Base-by-base conservation (phyloP, 2,888 invertebrate species). In the Sphaerophoria rueppellii region DNA sequence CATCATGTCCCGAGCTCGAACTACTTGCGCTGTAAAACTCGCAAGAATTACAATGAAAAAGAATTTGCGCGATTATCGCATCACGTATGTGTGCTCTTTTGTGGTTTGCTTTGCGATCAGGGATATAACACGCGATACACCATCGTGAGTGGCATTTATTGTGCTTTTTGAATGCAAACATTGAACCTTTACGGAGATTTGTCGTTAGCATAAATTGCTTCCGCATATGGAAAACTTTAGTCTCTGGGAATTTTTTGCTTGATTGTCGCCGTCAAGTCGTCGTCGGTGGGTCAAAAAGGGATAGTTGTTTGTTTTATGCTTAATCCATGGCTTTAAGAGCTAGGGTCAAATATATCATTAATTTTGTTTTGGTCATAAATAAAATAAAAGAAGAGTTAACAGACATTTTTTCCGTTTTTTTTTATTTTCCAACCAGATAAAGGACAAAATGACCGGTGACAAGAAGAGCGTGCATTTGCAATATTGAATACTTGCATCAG, bases 121-220 rank as follows among this genome's bases (percentile, higher is more conserved):
- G 77, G 77, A 78, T 82, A 61, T 34, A 2, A 24, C 24, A 24
- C 24, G 2, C 24, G 24, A 24, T 24, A 37, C 6, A 6, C 37
- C 69, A 72, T 60, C 24, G 60, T 82, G 77, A 67, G 58, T 72
- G 81, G 71, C 71, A 72, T 81, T 77, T 71, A 57, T 60, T 69
- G 72, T 40, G 67, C 34, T 60, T 55, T 40, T 11, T 9, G 65
- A 82, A 72, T 82, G 55, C 77, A 82, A 82, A 77, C 81, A 72
- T 40, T 14, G 81, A 24, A 58, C 58, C 71, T 82, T 61, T 82
- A 69, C 67, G 61, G 60, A 55, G 65, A 69, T 63, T 72, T 55
- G 67, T 78, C 72, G 77, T 82, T 73, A 50, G 67, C 82, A 82
- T 82, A 82, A 82, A 73, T 73, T 82, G 77, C 73, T 82, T 73